Evolutionary conservation across 2,797 vertebrate genomes (phyloP).

Genomic region (Pteropus rufus): DNA sequence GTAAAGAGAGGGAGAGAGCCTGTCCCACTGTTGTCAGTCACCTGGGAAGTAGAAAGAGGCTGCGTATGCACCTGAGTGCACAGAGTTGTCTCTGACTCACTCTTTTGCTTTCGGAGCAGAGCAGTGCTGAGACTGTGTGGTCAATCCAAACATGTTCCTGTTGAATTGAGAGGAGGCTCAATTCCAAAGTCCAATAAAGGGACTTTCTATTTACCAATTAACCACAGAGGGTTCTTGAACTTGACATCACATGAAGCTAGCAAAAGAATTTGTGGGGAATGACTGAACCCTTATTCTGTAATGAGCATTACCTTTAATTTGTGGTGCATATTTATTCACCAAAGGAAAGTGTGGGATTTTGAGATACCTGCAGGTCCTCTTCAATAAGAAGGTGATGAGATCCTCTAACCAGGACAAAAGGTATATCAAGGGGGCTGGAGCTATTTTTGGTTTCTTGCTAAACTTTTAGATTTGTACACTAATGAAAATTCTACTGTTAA

Average conservation of each 20-base stretch:
- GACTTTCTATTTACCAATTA: background rate
- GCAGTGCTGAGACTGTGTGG: rapidly evolving
- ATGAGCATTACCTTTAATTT: background rate
- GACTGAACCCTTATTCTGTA: background rate
- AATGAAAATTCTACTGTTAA: conserved; percentile 10
- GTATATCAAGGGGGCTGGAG: background rate
- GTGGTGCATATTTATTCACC: background rate
- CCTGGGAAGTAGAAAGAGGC: background rate
- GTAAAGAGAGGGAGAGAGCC: background rate
- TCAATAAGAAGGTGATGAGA: background rate
- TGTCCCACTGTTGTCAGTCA: background rate
- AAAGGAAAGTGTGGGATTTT: background rate
- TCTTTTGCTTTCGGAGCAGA: background rate
- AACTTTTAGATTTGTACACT: background rate
- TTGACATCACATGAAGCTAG: background rate
- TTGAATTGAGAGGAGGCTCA: background rate
- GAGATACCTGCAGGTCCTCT: background rate
- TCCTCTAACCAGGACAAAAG: background rate
- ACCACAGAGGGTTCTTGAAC: background rate
- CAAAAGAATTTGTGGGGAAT: background rate
- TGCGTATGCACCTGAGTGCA: background rate
- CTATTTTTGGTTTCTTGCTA: background rate
- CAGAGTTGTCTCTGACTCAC: background rate
- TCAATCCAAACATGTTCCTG: background rate
- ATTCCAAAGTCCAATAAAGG: background rate